These are phyloP conservation scores for Sinelater perroti DNA, from an alignment of 2,888 invertebrate genomes.

Conservation along the genomic window DNA sequence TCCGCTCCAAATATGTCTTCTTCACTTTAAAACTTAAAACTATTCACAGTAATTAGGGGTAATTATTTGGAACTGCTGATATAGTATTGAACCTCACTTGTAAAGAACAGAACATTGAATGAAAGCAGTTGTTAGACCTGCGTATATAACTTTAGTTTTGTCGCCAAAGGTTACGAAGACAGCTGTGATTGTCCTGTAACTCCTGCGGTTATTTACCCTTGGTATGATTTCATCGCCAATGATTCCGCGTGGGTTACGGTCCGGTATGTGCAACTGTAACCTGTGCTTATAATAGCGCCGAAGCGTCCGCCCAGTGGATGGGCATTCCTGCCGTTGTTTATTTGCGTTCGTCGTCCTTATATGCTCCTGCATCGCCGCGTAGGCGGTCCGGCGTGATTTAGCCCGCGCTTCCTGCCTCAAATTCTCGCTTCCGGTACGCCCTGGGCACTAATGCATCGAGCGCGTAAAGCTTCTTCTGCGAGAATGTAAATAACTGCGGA, in stretches of 20 bases:
- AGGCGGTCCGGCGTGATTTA: slow-evolving; percentile 15
- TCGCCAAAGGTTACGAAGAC: too few species aligned
- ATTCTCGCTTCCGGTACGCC: slow-evolving; percentile 18
- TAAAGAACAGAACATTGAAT: too few species aligned
- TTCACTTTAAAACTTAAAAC: too few species aligned
- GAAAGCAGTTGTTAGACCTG: too few species aligned
- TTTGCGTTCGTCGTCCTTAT: slow-evolving; percentile 6
- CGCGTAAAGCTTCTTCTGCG: slow-evolving; percentile 6
- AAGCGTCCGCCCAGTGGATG: slow-evolving; percentile 13
- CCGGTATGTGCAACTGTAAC: slow-evolving; percentile 8
- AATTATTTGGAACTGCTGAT: too few species aligned
- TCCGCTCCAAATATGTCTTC: too few species aligned
- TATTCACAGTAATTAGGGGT: too few species aligned
- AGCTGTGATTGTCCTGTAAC: too few species aligned
- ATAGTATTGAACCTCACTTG: too few species aligned
- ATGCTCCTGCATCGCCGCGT: neutral
- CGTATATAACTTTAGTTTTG: too few species aligned
- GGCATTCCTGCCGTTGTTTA: slow-evolving; percentile 10
- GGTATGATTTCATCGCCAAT: too few species aligned
- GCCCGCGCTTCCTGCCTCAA: slow-evolving; percentile 15
- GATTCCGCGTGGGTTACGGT: neutral
- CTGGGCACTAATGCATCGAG: slow-evolving; percentile 10
- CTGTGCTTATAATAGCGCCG: slow-evolving; percentile 17
- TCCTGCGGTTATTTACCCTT: too few species aligned
- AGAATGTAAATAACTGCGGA: slow-evolving; percentile 15